Base-by-base conservation (phyloP, 2,888 invertebrate species). In the Chalcis sispes region DNA sequence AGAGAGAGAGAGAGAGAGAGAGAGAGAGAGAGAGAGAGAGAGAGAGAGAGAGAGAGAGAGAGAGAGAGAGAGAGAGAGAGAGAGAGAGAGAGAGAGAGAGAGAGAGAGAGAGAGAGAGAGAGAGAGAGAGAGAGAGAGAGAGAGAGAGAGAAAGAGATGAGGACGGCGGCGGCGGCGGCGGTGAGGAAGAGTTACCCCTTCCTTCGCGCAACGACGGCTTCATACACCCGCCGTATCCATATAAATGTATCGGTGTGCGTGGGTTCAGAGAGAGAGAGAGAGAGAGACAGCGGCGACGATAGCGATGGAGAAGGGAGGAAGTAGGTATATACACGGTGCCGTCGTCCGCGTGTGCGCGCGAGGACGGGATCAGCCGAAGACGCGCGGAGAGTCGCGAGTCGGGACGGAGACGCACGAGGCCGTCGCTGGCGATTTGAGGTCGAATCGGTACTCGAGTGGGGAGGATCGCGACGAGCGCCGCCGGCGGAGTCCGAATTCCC, bases 341-440 rank as follows among this genome's bases (percentile, higher is more conserved):
- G 42, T 42, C 2, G 42, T 8, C 15, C 15, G 42, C 42, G 4
- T 42, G 29, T 2, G 65, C 23, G 50, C 3, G 79, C 81, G 80
- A 81, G 80, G 81, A 61, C 81, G 81, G 79, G 72, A n/a, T 5
- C 2, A 7, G 4, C 73, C 82, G 85, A 83, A 69, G 61, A 32
- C 15, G n/a, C 29, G 25, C 83, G 83, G 69, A 75, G 20, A 54
- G 27, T 52, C 50, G 18, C 80, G 75, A 79, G 66, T 10, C 48
- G 48, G 50, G 66, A 52, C 82, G 84, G 79, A 81, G 71, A 72
- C 69, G 66, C 80, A 78, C 83, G 83, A 85, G 77, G 54, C 29
- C n/a, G 23, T 20, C 50, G 15, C 65, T 58, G 72, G 61, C 73
- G 66, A 73, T 67, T 73, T 61, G 67, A 73, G 73, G 73, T 61